Base-by-base conservation (phyloP, 2,797 vertebrate species). In the Rhabdophis nuchalis region DNA sequence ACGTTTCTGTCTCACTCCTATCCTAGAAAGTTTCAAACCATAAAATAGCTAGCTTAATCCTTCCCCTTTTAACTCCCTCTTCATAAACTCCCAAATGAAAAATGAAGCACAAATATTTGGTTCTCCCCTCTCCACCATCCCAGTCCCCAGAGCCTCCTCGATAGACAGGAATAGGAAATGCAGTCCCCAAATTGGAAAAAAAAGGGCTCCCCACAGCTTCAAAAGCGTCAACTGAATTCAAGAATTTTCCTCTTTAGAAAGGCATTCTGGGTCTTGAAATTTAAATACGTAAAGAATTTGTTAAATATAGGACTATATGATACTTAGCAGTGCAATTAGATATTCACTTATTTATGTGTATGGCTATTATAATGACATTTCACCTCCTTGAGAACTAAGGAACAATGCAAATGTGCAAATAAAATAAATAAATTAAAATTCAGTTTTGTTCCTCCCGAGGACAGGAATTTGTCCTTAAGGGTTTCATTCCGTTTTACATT, bases 401-500 rank as follows among this genome's bases (percentile, higher is more conserved):
- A 12, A 89, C 50, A 72, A 36, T 92, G 52, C 11, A 32, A 86
- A 50, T 50, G 53, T 13, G 50, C 57, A n/a, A 53, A 85, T 61
- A 77, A 82, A 92, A 92, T 36, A 50, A 87, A 60, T 29, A 5
- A 54, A 85, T 54, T 32, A 91, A 88, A 92, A 89, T 57, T 18
- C n/a, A 90, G 58, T 1, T 12, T 93, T 90, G 77, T 41, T 60
- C 72, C 50, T 86, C 60, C 25, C 72, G 86, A 54, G 46, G 41
- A 25, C 72, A 89, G 77, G 36, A 77, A 52, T 92, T 95, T 82
- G 85, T 54, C 41, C 94, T 46, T 8, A 2, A 64, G 12, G 29
- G 82, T 92, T 95, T 50, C 18, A 61, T 25, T 90, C 9, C n/a
- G 36, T 72, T 95, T 94, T 90, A 94, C 95, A 94, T 93, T 54